phyloP scores from a whole-genome alignment of 2,888 invertebrate genomes.

The Ametastegia equiseti region DNA sequence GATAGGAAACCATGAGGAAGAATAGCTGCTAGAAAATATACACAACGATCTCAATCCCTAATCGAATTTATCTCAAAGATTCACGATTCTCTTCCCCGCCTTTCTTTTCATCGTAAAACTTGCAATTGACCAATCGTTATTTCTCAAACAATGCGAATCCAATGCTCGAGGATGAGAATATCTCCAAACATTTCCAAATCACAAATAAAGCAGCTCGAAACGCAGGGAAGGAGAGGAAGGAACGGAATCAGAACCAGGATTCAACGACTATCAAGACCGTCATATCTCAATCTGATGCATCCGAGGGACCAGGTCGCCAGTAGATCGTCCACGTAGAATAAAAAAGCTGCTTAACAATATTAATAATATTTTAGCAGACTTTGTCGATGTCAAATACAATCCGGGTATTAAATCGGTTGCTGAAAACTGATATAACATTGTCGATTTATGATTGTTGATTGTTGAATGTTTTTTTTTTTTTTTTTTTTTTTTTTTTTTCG shows the following conservation, averaged over 20 bases:
- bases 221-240: background rate
- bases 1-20: conserved; percentile 62
- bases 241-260: conserved; percentile 60
- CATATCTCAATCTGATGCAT: conserved; percentile 72
- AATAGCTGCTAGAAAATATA: background rate
- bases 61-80: too few species aligned
- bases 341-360: conserved; percentile 73
- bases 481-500: conserved; percentile 37
- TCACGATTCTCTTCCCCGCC: too few species aligned
- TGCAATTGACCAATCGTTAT: too few species aligned
- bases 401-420: conserved; percentile 58
- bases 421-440: conserved; percentile 74
- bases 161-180: background rate
- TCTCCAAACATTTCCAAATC: background rate
- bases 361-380: conserved; percentile 68
- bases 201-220: background rate
- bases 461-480: conserved; percentile 28
- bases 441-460: conserved; percentile 50
- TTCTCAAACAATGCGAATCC: background rate
- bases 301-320: background rate
- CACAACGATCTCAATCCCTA: background rate
- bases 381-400: background rate
- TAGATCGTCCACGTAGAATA: conserved; percentile 55
- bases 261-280: conserved; percentile 75
- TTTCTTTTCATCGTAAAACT: too few species aligned